Evolutionary conservation across 2,113 vertebrate species (phyloP).

Genomic region (Balaenoptera acutorostrata): DNA sequence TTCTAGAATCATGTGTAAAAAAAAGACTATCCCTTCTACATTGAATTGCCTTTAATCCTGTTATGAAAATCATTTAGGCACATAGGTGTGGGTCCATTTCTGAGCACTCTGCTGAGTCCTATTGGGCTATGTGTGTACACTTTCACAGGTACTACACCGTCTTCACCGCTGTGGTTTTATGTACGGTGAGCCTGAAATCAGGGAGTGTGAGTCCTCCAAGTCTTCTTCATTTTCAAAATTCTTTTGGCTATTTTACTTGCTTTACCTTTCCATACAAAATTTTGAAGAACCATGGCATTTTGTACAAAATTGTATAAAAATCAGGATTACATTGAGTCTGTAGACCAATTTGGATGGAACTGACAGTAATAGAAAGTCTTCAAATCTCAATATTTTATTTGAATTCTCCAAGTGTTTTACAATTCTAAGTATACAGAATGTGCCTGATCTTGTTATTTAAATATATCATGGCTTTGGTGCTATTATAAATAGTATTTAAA

Average conservation of each 20-base stretch:
- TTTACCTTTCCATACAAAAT: neutral
- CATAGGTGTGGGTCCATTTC: too few relatives aligned
- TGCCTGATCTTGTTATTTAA: neutral
- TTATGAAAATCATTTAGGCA: neutral
- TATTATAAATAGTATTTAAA: neutral
- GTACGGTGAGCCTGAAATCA: neutral
- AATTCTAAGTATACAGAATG: neutral
- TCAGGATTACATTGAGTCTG: neutral
- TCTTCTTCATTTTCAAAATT: too few relatives aligned
- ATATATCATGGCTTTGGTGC: neutral
- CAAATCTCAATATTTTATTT: neutral
- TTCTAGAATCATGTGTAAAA: too few relatives aligned
- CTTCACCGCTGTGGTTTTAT: too few relatives aligned
- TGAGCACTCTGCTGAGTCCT: neutral
- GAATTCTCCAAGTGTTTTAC: neutral
- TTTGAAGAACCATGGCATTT: neutral
- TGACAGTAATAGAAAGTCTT: neutral
- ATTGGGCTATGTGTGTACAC: neutral
- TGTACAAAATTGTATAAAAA: too few relatives aligned
- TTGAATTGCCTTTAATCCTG: too few relatives aligned
- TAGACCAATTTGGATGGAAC: neutral
- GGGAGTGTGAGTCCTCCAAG: too few relatives aligned
- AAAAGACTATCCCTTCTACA: too few relatives aligned
- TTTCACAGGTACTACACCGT: too few relatives aligned
- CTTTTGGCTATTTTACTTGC: too few relatives aligned